Evolutionary conservation across 2,888 invertebrate species (phyloP).

Genomic region (Chrysina gloriosa): DNA sequence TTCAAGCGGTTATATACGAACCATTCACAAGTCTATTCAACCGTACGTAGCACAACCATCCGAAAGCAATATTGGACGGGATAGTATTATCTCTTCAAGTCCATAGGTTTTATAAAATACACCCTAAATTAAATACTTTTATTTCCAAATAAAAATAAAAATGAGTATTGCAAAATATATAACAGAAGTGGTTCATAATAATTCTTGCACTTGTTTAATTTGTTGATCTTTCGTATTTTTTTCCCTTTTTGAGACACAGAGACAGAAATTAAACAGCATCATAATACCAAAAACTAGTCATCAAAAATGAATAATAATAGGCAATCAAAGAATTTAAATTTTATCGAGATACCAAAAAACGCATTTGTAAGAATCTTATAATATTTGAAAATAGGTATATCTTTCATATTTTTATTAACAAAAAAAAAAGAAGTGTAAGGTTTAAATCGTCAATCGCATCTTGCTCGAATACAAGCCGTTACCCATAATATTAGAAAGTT

Average conservation of each 20-base stretch:
- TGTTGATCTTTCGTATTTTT: too few relatives aligned
- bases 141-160: constrained; percentile 47
- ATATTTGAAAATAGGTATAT: constrained; percentile 37
- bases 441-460: constrained; percentile 22
- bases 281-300: too few relatives aligned
- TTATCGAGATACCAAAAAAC: constrained; percentile 26
- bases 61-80: too few relatives aligned
- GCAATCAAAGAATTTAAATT: constrained; percentile 22
- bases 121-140: constrained; percentile 43
- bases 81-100: too few relatives aligned
- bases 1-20: too few relatives aligned
- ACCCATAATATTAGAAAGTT: constrained; percentile 12
- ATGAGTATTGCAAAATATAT: constrained; percentile 46
- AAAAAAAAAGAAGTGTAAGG: constrained; percentile 10
- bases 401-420: constrained; percentile 26
- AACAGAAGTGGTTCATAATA: constrained; percentile 38
- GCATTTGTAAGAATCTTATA: constrained; percentile 10
- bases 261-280: too few relatives aligned
- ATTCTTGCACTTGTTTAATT: constrained; percentile 37
- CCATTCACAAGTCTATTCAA: too few relatives aligned
- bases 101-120: too few relatives aligned
- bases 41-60: too few relatives aligned
- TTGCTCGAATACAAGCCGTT: constrained; percentile 18
- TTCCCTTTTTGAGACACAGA: too few relatives aligned
- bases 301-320: not conserved